phyloP scores from a whole-genome alignment of 2,888 invertebrate species.

The Galerucella nymphaeae region DNA sequence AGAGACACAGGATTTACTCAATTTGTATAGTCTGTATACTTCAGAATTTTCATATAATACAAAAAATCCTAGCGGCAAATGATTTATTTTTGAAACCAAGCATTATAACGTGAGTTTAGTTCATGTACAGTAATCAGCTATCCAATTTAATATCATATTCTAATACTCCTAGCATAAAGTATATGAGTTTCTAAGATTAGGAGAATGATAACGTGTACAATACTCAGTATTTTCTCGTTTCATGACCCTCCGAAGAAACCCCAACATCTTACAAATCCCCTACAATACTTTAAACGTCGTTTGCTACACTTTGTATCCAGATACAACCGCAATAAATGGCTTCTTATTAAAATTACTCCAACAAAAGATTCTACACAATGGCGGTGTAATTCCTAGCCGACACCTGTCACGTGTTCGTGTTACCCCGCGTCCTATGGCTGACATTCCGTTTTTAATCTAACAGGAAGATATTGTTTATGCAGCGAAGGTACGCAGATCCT shows the following conservation, averaged over 20 bases:
- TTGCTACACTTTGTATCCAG: constrained; percentile 37
- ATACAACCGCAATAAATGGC: constrained; percentile 40
- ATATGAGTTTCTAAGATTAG: no score
- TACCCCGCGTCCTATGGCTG: constrained; percentile 58
- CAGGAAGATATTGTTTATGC: constrained; percentile 58
- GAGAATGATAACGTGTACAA: neutral
- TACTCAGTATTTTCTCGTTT: neutral
- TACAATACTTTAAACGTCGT: constrained; percentile 3
- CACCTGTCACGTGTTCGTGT: constrained; percentile 59
- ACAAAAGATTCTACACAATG: constrained; percentile 50
- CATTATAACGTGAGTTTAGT: no score
- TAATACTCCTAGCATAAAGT: no score
- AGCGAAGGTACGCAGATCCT: constrained; percentile 33
- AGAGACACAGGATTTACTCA: no score
- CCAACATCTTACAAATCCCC: constrained; percentile 6
- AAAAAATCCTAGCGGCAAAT: no score
- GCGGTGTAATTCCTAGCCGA: constrained; percentile 51
- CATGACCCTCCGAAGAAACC: neutral
- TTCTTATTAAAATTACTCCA: constrained; percentile 51
- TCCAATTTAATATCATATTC: no score
- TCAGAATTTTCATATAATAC: no score
- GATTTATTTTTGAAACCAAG: no score
- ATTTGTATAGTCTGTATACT: no score
- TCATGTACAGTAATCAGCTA: no score
- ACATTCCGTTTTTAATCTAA: constrained; percentile 63